Evolutionary conservation across 1,140 invertebrate genomes (phyloP), one percentile per base, ranked within the genome.

Genomic region (Anastatus disparis): DNA sequence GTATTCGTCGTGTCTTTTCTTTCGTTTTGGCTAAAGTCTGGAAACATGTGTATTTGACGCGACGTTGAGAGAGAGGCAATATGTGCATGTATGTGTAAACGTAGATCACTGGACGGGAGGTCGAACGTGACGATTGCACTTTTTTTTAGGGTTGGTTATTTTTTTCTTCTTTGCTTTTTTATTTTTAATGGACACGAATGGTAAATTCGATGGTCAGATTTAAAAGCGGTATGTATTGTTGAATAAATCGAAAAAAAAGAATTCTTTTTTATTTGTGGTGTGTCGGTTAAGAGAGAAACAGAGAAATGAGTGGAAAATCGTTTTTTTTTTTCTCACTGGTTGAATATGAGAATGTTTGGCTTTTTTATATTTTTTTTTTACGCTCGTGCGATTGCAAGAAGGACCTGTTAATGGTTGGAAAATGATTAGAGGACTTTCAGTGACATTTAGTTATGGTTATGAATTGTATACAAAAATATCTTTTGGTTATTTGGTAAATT

Each of bases 111-210:
- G 13, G 9, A 48, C n/a, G 7, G n/a, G 26, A 55, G 38, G 38
- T 44, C 13, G 40, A 67, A 67, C 64, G 53, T 67, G 38, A 58
- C 64, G 40, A 66, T 46, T 66, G 40, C 40, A 24, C n/a, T n/a
- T 56, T 66, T 66, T 55, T 27, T 53, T 35, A 15, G n/a, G 46
- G 3, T 38, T 20, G 31, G 29, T 38, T 52, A 38, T 50, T 64
- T 12, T 64, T 29, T 13, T 44, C 22, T 24, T 7, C 9, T 50
- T 26, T 40, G 38, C 29, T 26, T 50, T 52, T 52, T 13, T 17
- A 17, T 35, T 52, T 52, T 38, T 52, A 26, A 52, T 52, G 44
- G 29, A 24, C 61, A 38, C 44, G 27, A 31, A 52, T 64, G 17
- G 20, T 20, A 20, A 10, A 24, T 52, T 38, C 17, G 55, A 17